Evolutionary conservation across 2,888 invertebrate genomes (phyloP), one percentile per base, ranked within the genome.

Genomic region (Copidosoma aretas): DNA sequence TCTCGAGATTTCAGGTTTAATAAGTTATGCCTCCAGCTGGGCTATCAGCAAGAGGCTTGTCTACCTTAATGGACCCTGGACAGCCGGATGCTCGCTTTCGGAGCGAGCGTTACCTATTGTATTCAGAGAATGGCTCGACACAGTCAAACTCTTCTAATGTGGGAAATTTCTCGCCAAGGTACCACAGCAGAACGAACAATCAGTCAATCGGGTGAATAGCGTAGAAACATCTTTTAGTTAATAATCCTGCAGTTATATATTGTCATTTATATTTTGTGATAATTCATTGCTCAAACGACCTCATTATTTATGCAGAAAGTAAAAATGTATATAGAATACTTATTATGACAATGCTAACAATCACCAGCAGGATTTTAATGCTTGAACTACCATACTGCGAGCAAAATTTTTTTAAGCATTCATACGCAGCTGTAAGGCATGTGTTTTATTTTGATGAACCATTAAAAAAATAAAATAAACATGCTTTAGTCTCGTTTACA

Each of bases 61-160:
- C 80, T 81, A 82, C 77, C 79, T 83, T 83, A 80, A 84, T 84
- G 83, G 83, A 84, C 81, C 82, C 82, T 81, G 82, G 83, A 81
- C 82, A 83, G 80, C 82, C 82, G 64, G 83, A 84, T 78, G 82
- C 83, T 83, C 83, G 83, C 82, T 81, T 82, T 81, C 82, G 81
- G 79, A 82, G 78, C 82, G 82, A 84, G 83, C 83, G 80, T 69
- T 81, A 79, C 77, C 67, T 80, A 77, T 76, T 79, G 60, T 82
- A 80, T 73, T 74, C 82, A 74, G 82, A 84, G 80, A 83, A 84
- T 83, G 83, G 82, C 78, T 80, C 81, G 74, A 77, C 79, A 75
- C 78, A 80, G 71, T 71, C 75, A 56, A 79, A 79, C 64, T 76
- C 79, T 75, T 73, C 79, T 41, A 80, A 78, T 75, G 78, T 79